A percentile compares a stretch with the other conserved stretches of the same genome.
Evolutionary conservation across 2,113 vertebrate genomes (phyloP).

Genomic region (Ailuropoda melanoleuca): DNA sequence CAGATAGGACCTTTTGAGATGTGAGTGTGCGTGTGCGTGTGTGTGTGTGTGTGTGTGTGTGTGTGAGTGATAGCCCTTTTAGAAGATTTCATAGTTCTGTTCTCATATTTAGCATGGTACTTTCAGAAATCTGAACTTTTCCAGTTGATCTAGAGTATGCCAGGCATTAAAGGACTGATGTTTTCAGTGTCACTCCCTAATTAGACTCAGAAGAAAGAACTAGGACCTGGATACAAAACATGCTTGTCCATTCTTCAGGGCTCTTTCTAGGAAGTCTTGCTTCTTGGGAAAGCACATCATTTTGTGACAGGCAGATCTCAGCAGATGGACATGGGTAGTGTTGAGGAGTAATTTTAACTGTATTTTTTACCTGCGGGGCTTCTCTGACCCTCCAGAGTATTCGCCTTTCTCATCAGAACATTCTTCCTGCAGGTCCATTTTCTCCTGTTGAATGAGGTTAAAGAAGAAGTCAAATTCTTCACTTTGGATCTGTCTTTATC

Average conservation of each 20-base stretch:
- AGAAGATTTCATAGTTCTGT: not conserved
- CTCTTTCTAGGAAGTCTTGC: not conserved
- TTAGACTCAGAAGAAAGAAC: not conserved
- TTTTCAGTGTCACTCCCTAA: not conserved
- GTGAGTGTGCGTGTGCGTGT: not conserved
- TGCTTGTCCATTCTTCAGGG: not conserved
- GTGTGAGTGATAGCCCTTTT: not conserved
- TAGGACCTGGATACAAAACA: not conserved
- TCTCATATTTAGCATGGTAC: not conserved
- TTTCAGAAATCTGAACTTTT: not conserved
- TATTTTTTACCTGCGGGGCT: not conserved
- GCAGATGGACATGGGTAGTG: not conserved
- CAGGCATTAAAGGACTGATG: not conserved
- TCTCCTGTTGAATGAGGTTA: not conserved
- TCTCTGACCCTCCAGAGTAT: not conserved
- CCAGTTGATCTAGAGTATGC: not conserved
- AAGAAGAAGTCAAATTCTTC: not conserved
- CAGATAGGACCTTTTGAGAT: not conserved
- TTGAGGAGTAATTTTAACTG: not conserved
- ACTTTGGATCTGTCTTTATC: not conserved
- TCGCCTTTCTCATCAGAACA: not conserved
- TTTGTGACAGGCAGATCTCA: not conserved
- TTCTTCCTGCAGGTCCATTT: not conserved
- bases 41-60: not conserved
- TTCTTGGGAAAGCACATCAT: not conserved